A percentile compares a stretch with the other conserved stretches of the same genome.
Conservation (phyloP, 2,797 vertebrate genomes). For the Prionace glauca region DNA sequence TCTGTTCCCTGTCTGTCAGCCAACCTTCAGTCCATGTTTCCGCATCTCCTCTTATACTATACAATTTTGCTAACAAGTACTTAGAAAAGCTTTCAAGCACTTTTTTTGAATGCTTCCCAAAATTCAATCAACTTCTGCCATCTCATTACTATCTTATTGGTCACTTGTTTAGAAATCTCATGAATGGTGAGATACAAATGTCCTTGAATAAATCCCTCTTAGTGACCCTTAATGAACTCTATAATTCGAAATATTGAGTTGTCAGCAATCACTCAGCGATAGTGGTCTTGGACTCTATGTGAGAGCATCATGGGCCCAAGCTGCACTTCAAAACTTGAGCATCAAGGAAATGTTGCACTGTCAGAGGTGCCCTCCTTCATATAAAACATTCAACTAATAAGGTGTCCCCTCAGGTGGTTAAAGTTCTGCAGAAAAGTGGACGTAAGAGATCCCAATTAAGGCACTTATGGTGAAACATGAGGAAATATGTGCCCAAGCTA, state of each 20-base stretch:
- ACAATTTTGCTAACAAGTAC: not conserved
- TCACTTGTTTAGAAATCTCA: not conserved
- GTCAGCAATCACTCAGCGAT: not conserved
- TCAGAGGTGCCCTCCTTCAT: not conserved
- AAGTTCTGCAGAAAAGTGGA: not conserved
- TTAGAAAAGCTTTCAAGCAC: no score
- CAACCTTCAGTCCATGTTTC: not conserved
- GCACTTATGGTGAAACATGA: not conserved
- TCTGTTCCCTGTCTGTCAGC: not conserved
- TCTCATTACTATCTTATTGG: not conserved
- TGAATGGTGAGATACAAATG: not conserved
- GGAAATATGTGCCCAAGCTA: not conserved
- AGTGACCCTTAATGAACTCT: not conserved
- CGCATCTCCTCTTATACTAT: not conserved
- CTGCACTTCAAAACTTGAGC: not conserved
- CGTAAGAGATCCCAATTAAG: not conserved
- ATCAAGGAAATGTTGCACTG: not conserved
- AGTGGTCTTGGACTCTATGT: not conserved
- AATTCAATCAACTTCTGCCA: not conserved
- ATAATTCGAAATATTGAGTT: not conserved
- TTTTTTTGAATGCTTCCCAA: not conserved
- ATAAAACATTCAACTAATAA: not conserved
- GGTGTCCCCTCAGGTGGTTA: not conserved
- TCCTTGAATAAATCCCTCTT: not conserved
- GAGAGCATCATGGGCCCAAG: not conserved